phyloP scores from a whole-genome alignment of 2,797 vertebrate species.

The Selene dorsalis region DNA sequence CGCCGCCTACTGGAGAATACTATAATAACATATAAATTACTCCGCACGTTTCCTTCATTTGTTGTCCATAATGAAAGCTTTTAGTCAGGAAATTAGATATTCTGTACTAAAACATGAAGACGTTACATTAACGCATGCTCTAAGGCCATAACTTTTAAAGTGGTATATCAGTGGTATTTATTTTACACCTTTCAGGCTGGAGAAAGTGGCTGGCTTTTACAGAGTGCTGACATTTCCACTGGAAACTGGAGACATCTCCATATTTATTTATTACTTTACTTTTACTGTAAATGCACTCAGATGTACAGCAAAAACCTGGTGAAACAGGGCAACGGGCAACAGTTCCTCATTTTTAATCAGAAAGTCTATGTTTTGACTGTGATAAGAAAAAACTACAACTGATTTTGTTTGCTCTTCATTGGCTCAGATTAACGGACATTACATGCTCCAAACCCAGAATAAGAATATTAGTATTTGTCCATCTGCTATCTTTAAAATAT shows the following conservation, averaged over 20 bases:
- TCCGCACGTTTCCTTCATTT: background rate
- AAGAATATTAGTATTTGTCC: background rate
- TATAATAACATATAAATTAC: background rate
- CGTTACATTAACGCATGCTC: too few species aligned
- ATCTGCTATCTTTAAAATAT: too few species aligned
- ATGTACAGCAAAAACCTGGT: background rate
- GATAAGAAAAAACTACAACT: background rate
- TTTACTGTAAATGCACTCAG: background rate
- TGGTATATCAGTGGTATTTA: background rate
- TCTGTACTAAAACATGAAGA: too few species aligned
- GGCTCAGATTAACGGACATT: too few species aligned
- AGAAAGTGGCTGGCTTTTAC: background rate
- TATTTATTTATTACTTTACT: background rate
- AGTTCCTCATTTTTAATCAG: background rate
- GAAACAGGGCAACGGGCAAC: background rate
- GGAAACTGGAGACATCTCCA: background rate
- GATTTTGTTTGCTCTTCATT: background rate
- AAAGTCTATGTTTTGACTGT: background rate
- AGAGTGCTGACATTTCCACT: background rate
- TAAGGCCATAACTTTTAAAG: too few species aligned
- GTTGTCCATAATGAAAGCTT: background rate
- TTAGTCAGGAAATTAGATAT: too few species aligned
- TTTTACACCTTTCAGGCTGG: background rate
- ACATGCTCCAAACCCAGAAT: background rate
- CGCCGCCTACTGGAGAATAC: constrained; percentile 53